Conservation (phyloP, 2,888 invertebrate species). For the Acheta domesticus region DNA sequence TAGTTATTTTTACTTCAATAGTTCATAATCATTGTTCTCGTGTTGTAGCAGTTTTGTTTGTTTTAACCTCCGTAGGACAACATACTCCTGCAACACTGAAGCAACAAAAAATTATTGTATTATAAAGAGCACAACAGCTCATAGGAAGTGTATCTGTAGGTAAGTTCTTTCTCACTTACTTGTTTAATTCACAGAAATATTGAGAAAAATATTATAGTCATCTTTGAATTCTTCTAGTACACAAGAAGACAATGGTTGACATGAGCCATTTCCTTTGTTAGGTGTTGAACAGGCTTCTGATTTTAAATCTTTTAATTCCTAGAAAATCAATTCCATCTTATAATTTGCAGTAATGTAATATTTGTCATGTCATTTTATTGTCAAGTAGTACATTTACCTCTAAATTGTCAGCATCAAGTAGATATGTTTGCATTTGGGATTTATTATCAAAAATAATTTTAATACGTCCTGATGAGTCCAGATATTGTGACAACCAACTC, state of each 20-base stretch:
- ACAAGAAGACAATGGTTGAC: constrained; percentile 31
- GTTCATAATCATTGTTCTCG: neutral
- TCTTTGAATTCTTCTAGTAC: constrained; percentile 33
- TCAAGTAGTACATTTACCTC: constrained; percentile 23
- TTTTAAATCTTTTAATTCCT: neutral
- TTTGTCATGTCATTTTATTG: neutral
- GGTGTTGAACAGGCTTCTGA: constrained; percentile 32
- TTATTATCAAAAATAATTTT: no score
- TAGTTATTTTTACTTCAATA: neutral
- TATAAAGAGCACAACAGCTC: neutral
- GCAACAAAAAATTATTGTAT: neutral
- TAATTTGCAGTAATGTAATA: neutral
- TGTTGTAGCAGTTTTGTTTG: neutral
- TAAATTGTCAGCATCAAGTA: neutral
- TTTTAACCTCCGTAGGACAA: constrained; percentile 22
- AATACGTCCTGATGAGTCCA: no score
- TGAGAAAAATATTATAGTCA: constrained; percentile 32
- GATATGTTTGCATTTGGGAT: no score
- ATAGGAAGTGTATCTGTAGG: neutral
- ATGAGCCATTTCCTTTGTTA: constrained; percentile 28
- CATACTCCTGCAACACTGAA: constrained; percentile 33
- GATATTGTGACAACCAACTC: no score
- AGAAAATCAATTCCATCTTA: neutral
- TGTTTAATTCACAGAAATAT: constrained; percentile 36
- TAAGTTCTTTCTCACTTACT: constrained; percentile 20